Conservation (phyloP, 2,888 invertebrate genomes). For the Chloroclysta siterata region DNA sequence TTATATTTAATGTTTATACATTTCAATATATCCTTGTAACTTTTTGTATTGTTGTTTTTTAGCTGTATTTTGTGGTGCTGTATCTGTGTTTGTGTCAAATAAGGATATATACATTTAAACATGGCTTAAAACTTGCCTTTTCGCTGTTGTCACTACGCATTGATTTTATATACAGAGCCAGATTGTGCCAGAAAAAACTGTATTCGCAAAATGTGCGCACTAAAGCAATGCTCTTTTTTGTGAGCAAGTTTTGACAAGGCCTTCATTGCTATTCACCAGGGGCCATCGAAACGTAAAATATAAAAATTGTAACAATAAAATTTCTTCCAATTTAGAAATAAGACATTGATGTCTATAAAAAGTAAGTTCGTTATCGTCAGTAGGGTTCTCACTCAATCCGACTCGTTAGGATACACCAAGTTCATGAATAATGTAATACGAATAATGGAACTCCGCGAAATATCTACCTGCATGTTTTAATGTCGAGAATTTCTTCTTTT, state of each 20-base stretch:
- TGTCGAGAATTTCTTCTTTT: constrained; percentile 69
- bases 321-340: constrained; percentile 55
- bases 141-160: too few relatives aligned
- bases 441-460: constrained; percentile 73
- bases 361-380: constrained; percentile 77
- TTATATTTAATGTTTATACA: too few relatives aligned
- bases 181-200: neutral
- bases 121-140: too few relatives aligned
- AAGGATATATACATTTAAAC: too few relatives aligned
- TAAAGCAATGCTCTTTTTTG: neutral
- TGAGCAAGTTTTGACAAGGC: constrained; percentile 15
- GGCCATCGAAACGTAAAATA: constrained; percentile 25
- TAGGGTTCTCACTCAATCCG: constrained; percentile 68
- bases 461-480: constrained; percentile 78
- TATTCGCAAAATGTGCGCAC: too few relatives aligned
- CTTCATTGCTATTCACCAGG: constrained; percentile 29
- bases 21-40: too few relatives aligned
- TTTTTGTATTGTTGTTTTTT: too few relatives aligned
- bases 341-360: constrained; percentile 65
- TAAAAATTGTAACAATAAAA: constrained; percentile 34
- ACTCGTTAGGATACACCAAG: constrained; percentile 76
- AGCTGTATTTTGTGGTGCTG: too few relatives aligned
- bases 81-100: too few relatives aligned
- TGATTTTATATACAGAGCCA: too few relatives aligned
- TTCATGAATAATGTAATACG: constrained; percentile 81